These are phyloP conservation scores for Boulengeromyrus knoepffleri DNA, from an alignment of 2,113 vertebrate species.

Conservation along the genomic window DNA sequence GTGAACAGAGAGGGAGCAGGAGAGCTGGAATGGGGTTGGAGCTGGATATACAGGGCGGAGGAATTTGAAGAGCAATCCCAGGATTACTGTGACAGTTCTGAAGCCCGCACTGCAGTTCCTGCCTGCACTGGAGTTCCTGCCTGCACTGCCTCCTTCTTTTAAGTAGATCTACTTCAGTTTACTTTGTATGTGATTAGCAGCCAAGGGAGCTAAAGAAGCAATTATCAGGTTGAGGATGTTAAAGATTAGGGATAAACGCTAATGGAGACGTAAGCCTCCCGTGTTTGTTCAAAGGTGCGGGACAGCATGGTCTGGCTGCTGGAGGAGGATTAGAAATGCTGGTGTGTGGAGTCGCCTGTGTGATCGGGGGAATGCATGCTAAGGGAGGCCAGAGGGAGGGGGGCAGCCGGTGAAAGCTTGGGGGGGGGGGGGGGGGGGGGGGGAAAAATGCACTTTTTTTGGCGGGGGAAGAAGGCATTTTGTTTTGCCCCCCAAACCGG, in stretches of 20 bases:
- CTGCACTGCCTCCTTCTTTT: slow-evolving; percentile 2
- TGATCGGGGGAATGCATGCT: background rate
- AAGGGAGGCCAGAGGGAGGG: background rate
- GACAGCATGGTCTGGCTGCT: slow-evolving; percentile 23
- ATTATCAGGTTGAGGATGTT: slow-evolving; percentile 48
- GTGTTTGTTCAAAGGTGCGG: slow-evolving; percentile 54
- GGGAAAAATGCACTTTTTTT: no score
- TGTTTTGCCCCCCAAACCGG: no score
- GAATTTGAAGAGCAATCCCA: slow-evolving; percentile 5
- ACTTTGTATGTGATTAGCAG: slow-evolving; percentile 17
- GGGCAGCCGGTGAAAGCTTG: background rate
- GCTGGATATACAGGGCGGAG: background rate
- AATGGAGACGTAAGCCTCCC: slow-evolving; percentile 37
- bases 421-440: background rate
- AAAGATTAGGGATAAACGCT: slow-evolving; percentile 50
- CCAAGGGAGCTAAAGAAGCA: slow-evolving; percentile 43
- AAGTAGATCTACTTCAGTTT: slow-evolving; percentile 15
- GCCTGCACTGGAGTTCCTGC: background rate
- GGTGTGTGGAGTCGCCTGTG: background rate
- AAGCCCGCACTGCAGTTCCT: background rate
- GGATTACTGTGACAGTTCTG: slow-evolving; percentile 16
- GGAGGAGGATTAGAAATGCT: slow-evolving; percentile 34
- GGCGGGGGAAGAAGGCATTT: no score
- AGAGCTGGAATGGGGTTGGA: background rate
- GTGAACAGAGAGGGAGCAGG: background rate